These are phyloP conservation scores for Pollenia amentaria DNA, from an alignment of 2,888 invertebrate genomes.

Conservation along the genomic window DNA sequence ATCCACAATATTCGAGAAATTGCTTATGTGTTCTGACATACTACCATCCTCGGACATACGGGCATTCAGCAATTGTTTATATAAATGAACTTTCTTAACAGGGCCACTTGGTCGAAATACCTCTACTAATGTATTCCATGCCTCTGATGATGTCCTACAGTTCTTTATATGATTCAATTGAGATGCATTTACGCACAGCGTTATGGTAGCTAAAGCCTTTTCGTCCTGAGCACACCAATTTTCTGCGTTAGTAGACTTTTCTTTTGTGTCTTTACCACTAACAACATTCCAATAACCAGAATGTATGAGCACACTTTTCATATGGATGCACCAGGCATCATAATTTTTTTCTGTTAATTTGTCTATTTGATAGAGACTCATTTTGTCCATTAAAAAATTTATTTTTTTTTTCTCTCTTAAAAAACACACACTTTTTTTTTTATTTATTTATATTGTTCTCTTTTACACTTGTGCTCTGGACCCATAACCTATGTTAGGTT, in stretches of 20 bases:
- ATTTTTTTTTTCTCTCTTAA: too few species aligned
- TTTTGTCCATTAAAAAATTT: conserved; percentile 9
- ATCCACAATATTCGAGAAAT: conserved; percentile 47
- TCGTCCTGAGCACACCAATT: too few species aligned
- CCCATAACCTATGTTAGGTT: too few species aligned
- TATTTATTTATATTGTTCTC: too few species aligned
- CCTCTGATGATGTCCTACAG: conserved; percentile 64
- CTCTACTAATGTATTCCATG: conserved; percentile 53
- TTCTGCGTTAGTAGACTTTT: too few species aligned
- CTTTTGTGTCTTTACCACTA: too few species aligned
- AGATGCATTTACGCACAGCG: conserved; percentile 51
- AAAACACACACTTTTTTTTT: not conserved
- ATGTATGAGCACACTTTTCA: too few species aligned
- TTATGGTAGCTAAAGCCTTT: too few species aligned
- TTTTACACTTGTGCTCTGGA: too few species aligned
- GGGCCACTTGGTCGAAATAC: conserved; percentile 66
- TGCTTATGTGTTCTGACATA: conserved; percentile 2
- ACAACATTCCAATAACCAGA: too few species aligned
- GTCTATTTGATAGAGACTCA: conserved; percentile 49
- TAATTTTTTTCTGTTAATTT: conserved; percentile 46
- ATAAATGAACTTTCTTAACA: conserved; percentile 58
- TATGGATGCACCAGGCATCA: too few species aligned
- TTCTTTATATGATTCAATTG: conserved; percentile 63
- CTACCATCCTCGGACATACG: conserved; percentile 49
- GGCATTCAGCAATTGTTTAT: conserved; percentile 61